Evolutionary conservation across 2,797 vertebrate genomes (phyloP), one percentile per base, ranked within the genome.

Genomic region (Liasis olivaceus): DNA sequence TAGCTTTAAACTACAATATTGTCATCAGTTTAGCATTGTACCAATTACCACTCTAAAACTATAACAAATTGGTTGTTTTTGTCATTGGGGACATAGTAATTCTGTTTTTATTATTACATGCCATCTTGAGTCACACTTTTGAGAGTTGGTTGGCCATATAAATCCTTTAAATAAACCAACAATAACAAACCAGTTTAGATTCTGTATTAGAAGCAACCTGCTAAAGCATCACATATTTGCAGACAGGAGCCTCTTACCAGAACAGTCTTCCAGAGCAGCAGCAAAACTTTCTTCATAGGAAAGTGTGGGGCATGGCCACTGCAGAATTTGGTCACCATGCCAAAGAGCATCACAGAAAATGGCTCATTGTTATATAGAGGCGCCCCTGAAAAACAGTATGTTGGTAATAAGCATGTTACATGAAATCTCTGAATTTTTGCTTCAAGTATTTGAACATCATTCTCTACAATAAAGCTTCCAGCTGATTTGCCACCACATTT

Each of bases 241-340:
- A 9, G 6, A 24, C 2, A 51, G 36, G 28, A 84, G n/a, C 20
- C 58, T 94, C 98, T 98, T 95, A 99, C 99, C 98, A 99, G 97
- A 51, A 99, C 98, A 64, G 98, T 99, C 96, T 99, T 99, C 99
- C 99, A 99, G 88, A 99, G 97, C 95, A 99, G 97, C 94, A 99
- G 94, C 58, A 99, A 96, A 87, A 99, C 99, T 94, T 99, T 99
- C 97, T 99, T 99, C 99, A 99, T 99, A 66, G 99, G 99, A 95
- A 99, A 99, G 94, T 99, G 99, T 0, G 99, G 99, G 0, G 99
- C 99, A 0, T 99, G 99, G 93, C 99, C 99, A 0, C 99, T 99
- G 98, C 99, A 99, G 98, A 99, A 99, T 95, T 99, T 99, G 93
- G 99, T 99, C 92, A 99, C 99, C 99, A 99, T 99, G 59, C 99